Percentiles rank a stretch among this genome's conserved stretches.
These are phyloP conservation scores for Clarias pachynema DNA, from an alignment of 2,797 vertebrate genomes.

Conservation along the genomic window DNA sequence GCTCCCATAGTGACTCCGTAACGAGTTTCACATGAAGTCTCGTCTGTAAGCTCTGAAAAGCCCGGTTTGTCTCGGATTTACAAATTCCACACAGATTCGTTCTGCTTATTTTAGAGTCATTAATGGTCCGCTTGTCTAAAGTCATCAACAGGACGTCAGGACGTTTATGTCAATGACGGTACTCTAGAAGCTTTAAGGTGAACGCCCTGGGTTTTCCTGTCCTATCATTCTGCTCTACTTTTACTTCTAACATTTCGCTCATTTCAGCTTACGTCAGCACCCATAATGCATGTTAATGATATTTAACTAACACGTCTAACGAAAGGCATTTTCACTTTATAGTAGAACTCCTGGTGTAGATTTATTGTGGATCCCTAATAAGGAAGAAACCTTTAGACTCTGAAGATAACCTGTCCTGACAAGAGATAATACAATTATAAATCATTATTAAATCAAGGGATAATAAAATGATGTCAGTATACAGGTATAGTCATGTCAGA, in stretches of 20 bases:
- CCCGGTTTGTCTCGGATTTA: neutral
- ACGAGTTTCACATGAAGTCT: slow-evolving; percentile 42
- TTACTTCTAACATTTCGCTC: neutral
- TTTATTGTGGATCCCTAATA: neutral
- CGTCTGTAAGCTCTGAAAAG: neutral
- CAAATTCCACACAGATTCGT: neutral
- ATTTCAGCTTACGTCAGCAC: neutral
- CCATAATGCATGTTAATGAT: neutral
- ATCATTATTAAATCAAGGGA: neutral
- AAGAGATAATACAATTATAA: neutral
- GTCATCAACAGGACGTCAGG: neutral
- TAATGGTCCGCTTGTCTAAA: neutral
- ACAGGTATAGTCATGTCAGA: neutral
- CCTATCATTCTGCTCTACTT: neutral
- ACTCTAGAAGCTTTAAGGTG: neutral
- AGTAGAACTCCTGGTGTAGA: neutral
- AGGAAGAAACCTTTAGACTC: neutral
- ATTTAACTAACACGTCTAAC: neutral
- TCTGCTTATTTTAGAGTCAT: neutral
- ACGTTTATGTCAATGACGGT: neutral
- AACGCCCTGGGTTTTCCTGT: neutral
- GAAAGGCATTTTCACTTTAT: neutral
- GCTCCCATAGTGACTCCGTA: slow-evolving; percentile 14
- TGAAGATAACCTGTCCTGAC: neutral
- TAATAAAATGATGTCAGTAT: neutral